phyloP scores from a whole-genome alignment of 2,888 invertebrate genomes.

The Orchesellides sinensis region DNA sequence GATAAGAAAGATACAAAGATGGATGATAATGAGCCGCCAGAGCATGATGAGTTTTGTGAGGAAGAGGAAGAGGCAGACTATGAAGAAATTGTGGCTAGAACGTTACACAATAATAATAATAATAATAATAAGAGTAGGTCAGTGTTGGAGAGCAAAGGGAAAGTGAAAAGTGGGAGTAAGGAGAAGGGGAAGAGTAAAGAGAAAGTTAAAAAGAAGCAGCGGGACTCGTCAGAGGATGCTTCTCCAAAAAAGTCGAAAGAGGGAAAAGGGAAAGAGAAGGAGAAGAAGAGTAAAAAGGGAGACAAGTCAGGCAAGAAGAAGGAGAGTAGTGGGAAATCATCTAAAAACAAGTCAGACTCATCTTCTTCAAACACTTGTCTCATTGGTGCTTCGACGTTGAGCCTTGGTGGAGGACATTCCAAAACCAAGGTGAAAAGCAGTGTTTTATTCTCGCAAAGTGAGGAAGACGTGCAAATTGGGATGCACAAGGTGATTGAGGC shows the following conservation, averaged over 20 bases:
- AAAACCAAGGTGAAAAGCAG: constrained; percentile 75
- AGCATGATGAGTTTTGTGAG: constrained; percentile 54
- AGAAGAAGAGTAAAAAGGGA: constrained; percentile 55
- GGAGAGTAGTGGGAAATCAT: constrained; percentile 26
- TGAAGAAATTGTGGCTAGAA: constrained; percentile 58
- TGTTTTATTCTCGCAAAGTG: constrained; percentile 83
- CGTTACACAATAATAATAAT: constrained; percentile 47
- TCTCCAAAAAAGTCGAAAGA: constrained; percentile 39
- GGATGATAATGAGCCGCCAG: constrained; percentile 54
- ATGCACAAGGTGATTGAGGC: constrained; percentile 95
- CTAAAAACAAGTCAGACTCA: constrained; percentile 17
- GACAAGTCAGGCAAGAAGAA: constrained; percentile 51
- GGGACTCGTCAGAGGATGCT: neutral
- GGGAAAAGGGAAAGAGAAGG: constrained; percentile 40
- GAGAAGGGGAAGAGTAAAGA: constrained; percentile 44
- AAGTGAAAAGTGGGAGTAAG: constrained; percentile 76
- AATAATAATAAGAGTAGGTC: neutral
- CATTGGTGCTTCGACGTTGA: constrained; percentile 56
- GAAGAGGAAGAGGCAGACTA: constrained; percentile 66
- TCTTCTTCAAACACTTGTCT: constrained; percentile 19
- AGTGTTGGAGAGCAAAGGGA: constrained; percentile 26
- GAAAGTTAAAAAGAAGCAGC: constrained; percentile 33
- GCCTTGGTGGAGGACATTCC: constrained; percentile 65
- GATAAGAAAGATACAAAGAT: constrained; percentile 66
- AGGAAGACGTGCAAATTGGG: constrained; percentile 91